Percentiles rank a stretch among this genome's conserved stretches.
These are phyloP conservation scores for Eristalis tenax DNA, from an alignment of 2,888 invertebrate species.

Conservation along the genomic window DNA sequence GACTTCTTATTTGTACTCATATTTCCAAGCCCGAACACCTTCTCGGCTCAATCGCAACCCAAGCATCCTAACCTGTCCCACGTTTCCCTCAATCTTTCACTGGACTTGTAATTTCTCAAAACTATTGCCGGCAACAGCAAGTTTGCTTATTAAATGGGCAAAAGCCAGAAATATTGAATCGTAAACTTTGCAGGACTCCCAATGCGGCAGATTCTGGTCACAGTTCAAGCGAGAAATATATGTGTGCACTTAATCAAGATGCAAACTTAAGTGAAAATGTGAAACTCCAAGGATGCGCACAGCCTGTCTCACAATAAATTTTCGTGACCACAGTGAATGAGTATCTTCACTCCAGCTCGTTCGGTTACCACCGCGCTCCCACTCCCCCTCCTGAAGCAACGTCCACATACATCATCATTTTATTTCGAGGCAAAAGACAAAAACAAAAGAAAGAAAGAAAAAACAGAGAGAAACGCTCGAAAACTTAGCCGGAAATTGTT, in stretches of 20 bases:
- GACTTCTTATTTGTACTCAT: no score
- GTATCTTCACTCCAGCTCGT: neutral
- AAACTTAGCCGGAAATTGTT: slow-evolving; percentile 72
- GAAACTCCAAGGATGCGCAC: neutral
- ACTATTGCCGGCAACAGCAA: neutral
- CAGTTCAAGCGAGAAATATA: neutral
- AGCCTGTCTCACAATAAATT: neutral
- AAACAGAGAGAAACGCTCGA: neutral
- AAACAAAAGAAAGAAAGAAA: neutral
- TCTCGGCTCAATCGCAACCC: no score
- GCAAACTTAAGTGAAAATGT: neutral
- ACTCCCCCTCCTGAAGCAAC: neutral
- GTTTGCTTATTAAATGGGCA: neutral
- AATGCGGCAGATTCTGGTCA: neutral
- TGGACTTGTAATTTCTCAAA: neutral
- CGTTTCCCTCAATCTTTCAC: no score
- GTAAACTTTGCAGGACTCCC: neutral
- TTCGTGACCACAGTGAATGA: neutral
- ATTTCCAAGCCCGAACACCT: no score
- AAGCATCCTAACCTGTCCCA: no score
- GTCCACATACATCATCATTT: neutral
- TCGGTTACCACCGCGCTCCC: neutral
- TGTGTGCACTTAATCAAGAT: neutral
- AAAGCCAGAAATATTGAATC: neutral
- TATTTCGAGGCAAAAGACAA: neutral